Conservation (phyloP, 1,140 invertebrate genomes). For the Nephila pilipes region DNA sequence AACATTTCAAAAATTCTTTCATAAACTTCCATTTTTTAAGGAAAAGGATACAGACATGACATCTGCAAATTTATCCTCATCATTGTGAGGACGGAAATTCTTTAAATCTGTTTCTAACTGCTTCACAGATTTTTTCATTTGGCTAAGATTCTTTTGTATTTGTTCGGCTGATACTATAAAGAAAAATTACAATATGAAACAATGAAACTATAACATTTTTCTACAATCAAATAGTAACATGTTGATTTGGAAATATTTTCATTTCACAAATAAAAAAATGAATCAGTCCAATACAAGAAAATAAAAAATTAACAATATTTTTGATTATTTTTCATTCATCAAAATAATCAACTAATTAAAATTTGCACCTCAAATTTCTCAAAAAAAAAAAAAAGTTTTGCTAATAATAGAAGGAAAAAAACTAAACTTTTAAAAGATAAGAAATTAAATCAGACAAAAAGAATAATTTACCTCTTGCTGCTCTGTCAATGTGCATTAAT, state of each 20-base stretch:
- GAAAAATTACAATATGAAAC: too few relatives aligned
- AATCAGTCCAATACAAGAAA: too few relatives aligned
- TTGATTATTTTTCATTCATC: too few relatives aligned
- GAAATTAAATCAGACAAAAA: background rate
- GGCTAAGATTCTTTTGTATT: conserved; percentile 90
- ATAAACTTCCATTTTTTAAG: background rate
- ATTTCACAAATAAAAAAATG: too few relatives aligned
- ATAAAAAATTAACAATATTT: too few relatives aligned
- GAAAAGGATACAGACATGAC: conserved; percentile 89
- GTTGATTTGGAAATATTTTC: background rate
- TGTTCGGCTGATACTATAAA: conserved; percentile 90
- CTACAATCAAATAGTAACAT: background rate
- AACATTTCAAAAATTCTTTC: too few relatives aligned
- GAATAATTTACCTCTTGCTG: conserved; percentile 79
- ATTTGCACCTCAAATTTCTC: too few relatives aligned
- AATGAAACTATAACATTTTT: background rate
- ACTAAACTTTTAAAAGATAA: background rate
- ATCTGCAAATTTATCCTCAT: conserved; percentile 90
- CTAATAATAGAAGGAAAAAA: background rate
- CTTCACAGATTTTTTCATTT: conserved; percentile 92
- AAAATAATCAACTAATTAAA: too few relatives aligned
- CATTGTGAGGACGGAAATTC: conserved; percentile 89
- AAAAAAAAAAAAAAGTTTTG: too few relatives aligned
- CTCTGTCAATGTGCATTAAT: conserved; percentile 88
- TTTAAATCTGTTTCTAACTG: conserved; percentile 93